A percentile compares a stretch with the other conserved stretches of the same genome.
phyloP scores from a whole-genome alignment of 1,140 invertebrate species.

The Scaptodrosophila lebanonensis region DNA sequence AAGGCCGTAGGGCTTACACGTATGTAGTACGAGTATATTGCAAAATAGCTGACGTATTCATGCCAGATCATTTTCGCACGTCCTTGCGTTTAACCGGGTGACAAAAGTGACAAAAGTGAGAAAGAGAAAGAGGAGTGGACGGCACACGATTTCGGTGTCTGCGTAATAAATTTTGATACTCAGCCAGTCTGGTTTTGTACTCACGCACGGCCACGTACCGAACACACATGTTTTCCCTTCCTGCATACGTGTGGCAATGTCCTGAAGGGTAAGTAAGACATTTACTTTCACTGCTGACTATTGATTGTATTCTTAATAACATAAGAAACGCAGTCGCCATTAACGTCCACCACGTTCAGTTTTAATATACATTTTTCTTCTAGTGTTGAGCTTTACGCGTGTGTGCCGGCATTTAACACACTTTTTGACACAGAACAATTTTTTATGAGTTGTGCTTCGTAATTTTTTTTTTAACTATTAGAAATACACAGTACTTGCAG shows the following conservation, averaged over 20 bases:
- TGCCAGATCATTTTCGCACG: conserved; percentile 51
- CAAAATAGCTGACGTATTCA: conserved; percentile 52
- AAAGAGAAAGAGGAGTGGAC: too few species aligned
- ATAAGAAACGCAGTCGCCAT: conserved; percentile 33
- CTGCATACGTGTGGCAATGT: conserved; percentile 13
- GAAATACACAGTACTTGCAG: too few species aligned
- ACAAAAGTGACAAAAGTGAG: conserved; percentile 22
- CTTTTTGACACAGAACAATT: too few species aligned
- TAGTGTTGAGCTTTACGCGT: too few species aligned
- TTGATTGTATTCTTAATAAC: conserved; percentile 62
- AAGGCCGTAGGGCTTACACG: too few species aligned
- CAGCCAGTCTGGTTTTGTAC: conserved; percentile 38
- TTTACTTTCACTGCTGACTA: conserved; percentile 69
- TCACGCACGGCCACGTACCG: not conserved
- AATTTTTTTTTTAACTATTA: too few species aligned
- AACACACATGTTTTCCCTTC: conserved; percentile 1
- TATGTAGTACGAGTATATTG: conserved; percentile 13
- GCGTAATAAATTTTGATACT: conserved; percentile 65
- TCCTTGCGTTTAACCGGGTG: conserved; percentile 35
- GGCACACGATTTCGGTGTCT: conserved; percentile 6
- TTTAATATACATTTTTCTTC: too few species aligned
- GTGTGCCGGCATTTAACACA: too few species aligned
- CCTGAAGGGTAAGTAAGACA: conserved; percentile 59
- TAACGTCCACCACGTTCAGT: too few species aligned
- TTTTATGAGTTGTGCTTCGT: too few species aligned